phyloP scores from a whole-genome alignment of 1,140 invertebrate genomes.

The Orussus abietinus region DNA sequence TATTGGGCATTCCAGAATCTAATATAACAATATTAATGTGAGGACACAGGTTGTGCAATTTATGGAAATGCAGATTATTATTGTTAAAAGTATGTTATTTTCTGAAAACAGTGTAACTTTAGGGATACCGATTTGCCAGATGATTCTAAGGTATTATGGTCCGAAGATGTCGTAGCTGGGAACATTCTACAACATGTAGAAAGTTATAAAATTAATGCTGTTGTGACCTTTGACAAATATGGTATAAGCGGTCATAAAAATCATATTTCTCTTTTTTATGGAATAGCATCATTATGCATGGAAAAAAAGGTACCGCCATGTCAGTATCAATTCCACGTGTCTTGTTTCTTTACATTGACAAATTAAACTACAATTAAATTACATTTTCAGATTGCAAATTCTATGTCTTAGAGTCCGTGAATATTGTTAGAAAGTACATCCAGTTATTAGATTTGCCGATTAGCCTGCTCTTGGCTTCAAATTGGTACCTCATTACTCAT shows the following conservation, averaged over 20 bases:
- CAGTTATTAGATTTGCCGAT: conserved; percentile 78
- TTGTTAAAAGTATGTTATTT: background rate
- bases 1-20: conserved; percentile 71
- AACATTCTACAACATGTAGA: conserved; percentile 70
- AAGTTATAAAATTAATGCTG: conserved; percentile 71
- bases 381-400: conserved; percentile 69
- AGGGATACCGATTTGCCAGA: conserved; percentile 72
- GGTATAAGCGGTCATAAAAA: conserved; percentile 89
- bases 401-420: conserved; percentile 78
- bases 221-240: conserved; percentile 88
- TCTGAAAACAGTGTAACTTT: conserved; percentile 30
- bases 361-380: conserved; percentile 1
- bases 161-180: conserved; percentile 66
- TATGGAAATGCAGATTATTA: background rate
- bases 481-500: conserved; percentile 63
- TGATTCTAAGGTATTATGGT: conserved; percentile 71
- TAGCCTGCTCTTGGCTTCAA: conserved; percentile 69
- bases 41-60: conserved; percentile 15
- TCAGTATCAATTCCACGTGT: conserved; percentile 41
- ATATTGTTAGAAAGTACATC: conserved; percentile 83
- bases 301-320: conserved; percentile 69
- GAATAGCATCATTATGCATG: conserved; percentile 70
- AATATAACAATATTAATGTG: conserved; percentile 66
- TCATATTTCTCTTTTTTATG: conserved; percentile 80
- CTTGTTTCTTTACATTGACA: conserved; percentile 10